Base-by-base conservation (phyloP, 2,797 vertebrate species). In the Steatocranus sp. region DNA sequence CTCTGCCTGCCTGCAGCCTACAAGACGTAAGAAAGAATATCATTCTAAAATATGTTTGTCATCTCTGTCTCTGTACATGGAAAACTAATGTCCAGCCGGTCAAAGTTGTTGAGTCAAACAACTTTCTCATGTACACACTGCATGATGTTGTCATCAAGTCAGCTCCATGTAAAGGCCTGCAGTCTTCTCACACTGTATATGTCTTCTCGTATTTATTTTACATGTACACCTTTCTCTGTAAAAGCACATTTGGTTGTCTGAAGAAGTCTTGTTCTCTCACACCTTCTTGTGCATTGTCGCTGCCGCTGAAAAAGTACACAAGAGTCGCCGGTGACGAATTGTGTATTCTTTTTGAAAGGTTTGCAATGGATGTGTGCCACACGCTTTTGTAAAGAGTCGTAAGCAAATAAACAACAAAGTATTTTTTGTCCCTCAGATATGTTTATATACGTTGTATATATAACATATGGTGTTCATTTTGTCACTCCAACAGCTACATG, bases 1-100 rank as follows among this genome's bases (percentile, higher is more conserved):
- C 30, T 15, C 56, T 2, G 12, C 73, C 20, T 58, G 9, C 66
- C 20, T 54, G 8, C 38, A 23, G 61, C 81, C 81, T 75, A 54
- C 25, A 78, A 83, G 85, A 89, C 83, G 76, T 85, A 85, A 86
- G 86, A 91, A 93, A 95, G 97, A 98, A 98, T 99, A 99, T 99
- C 98, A 99, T 99, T 98, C 95, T 98, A 97, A 99, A 99, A 99
- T 99, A 98, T 96, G 96, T 97, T 94, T 95, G 96, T 96, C 96
- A 93, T 95, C 96, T 97, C 96, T 97, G 96, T 98, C 89, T 98
- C 89, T 98, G 97, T 99, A 99, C 98, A 99, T 98, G 97, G 97
- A 98, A 97, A 95, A 96, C 96, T 96, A 96, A 87, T 93, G 89
- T 97, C 95, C 94, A 96, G 94, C 83, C 94, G 94, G 93, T 96